Evolutionary conservation across 1,140 invertebrate genomes (phyloP), one percentile per base, ranked within the genome.

Genomic region (Neotoxoptera formosana): DNA sequence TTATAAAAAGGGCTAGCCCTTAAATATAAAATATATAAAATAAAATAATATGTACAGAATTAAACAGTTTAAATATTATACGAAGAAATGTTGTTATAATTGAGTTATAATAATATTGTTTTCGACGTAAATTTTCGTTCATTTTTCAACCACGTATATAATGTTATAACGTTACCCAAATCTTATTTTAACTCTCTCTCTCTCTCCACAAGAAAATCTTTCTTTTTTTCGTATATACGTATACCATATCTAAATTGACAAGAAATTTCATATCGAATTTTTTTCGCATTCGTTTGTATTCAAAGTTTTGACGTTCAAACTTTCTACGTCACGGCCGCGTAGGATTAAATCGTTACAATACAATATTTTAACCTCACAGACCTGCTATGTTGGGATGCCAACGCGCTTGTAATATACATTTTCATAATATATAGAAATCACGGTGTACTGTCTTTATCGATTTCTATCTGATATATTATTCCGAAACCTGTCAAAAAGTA

Each of bases 361-460:
- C 14, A 76, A 76, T 76, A 76, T n/a, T 76, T 76, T 76, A 76
- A 76, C n/a, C 60, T 34, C n/a, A 17, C 30, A 67, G 60, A 67
- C 30, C 60, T 76, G n/a, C n/a, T n/a, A n/a, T n/a, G n/a, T 76
- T 76, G 60, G 60, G 60, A 76, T 76, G n/a, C 60, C 60, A 34
- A n/a, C n/a, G 30, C 17, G 30, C 17, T 76, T 76, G n/a, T 76
- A 76, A 76, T 76, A 76, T 76, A 76, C 60, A 76, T 76, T 76
- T 76, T 76, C 60, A 76, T 76, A 76, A n/a, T n/a, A 76, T 76
- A 76, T 76, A 76, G 60, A 76, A 76, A 76, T 76, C 60, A 76
- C n/a, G 30, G 60, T 20, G 14, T 4, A 76, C 60, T n/a, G n/a
- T 14, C 60, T 14, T n/a, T n/a, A 76, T 76, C 30, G 60, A 76